These are phyloP conservation scores for Pachliopta kotzebuea DNA, from an alignment of 2,888 invertebrate genomes.

Conservation along the genomic window DNA sequence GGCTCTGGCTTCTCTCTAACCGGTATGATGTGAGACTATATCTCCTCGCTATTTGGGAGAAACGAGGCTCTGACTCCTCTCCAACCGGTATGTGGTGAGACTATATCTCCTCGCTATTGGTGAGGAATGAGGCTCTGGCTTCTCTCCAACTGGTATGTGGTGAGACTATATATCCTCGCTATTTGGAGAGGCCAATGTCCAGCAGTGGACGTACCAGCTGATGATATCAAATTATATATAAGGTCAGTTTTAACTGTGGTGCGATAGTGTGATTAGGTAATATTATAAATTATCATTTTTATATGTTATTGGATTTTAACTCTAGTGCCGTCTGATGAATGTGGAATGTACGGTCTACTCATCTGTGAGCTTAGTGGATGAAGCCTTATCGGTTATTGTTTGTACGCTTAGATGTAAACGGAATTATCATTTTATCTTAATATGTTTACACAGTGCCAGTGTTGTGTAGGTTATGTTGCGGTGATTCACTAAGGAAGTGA, in stretches of 20 bases:
- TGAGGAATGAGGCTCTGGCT: too few relatives aligned
- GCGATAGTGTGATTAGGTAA: neutral
- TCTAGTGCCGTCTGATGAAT: neutral
- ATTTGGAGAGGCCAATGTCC: too few relatives aligned
- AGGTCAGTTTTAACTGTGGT: neutral
- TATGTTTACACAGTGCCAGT: constrained; percentile 4
- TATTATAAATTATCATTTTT: neutral
- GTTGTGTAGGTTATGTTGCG: constrained; percentile 13
- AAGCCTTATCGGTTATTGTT: constrained; percentile 38
- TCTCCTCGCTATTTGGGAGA: too few relatives aligned
- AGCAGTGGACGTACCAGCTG: too few relatives aligned
- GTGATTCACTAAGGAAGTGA: neutral
- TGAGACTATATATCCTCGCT: too few relatives aligned
- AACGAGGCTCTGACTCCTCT: too few relatives aligned
- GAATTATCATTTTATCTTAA: constrained; percentile 30
- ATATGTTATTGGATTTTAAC: neutral
- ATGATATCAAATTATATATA: neutral
- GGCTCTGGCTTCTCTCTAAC: too few relatives aligned
- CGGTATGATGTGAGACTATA: too few relatives aligned
- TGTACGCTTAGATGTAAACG: constrained; percentile 18
- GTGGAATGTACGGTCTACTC: constrained; percentile 20
- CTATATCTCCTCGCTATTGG: too few relatives aligned
- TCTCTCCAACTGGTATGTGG: too few relatives aligned
- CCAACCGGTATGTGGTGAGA: too few relatives aligned
- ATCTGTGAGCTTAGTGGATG: constrained; percentile 43